phyloP scores from a whole-genome alignment of 2,888 invertebrate species.

The Diloba caeruleocephala region DNA sequence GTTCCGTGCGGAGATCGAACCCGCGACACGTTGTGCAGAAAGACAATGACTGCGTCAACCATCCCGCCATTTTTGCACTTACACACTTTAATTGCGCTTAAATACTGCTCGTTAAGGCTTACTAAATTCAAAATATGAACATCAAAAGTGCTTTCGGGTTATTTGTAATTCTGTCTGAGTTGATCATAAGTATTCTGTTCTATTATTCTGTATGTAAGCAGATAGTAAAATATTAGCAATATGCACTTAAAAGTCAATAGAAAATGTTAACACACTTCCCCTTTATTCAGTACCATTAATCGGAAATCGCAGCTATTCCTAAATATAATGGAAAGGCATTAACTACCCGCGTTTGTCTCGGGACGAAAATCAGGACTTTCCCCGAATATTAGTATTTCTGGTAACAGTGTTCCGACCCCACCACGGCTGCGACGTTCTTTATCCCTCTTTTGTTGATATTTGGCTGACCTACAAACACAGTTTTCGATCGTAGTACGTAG shows the following conservation, averaged over 20 bases:
- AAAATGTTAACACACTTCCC: slow-evolving; percentile 8
- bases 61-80: no score
- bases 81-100: no score
- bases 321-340: slow-evolving; percentile 32
- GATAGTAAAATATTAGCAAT: background rate
- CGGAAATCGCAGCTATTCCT: slow-evolving; percentile 31
- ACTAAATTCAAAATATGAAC: no score
- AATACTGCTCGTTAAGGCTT: no score
- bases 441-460: slow-evolving; percentile 77
- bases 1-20: no score
- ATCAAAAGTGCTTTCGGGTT: no score
- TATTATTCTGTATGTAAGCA: background rate
- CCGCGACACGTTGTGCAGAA: no score
- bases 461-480: slow-evolving; percentile 85
- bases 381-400: slow-evolving; percentile 34
- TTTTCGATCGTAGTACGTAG: slow-evolving; percentile 61
- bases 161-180: no score
- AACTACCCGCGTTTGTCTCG: slow-evolving; percentile 6
- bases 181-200: no score
- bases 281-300: slow-evolving; percentile 10
- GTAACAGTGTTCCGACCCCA: slow-evolving; percentile 45
- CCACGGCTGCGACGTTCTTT: slow-evolving; percentile 56
- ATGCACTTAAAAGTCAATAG: background rate
- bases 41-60: no score
- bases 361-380: slow-evolving; percentile 30